Conservation (phyloP, 2,888 invertebrate species). For the Polylopha cassiicola region DNA sequence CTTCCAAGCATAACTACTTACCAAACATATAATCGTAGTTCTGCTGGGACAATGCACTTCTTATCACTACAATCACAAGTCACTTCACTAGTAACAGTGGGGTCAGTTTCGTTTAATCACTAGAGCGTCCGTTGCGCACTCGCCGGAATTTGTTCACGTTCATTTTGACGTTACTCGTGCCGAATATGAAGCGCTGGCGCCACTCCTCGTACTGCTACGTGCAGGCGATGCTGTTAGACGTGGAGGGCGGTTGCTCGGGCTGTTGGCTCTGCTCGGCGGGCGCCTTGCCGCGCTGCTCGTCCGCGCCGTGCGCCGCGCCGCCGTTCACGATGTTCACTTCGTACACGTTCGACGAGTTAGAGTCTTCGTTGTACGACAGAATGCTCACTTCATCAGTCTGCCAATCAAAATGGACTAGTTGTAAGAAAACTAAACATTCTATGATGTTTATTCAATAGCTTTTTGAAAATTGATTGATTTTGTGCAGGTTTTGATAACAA, state of each 20-base stretch:
- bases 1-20: no score
- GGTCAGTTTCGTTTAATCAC: no score
- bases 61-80: conserved; percentile 21
- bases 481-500: no score
- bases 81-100: conserved; percentile 6
- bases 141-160: no score
- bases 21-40: no score
- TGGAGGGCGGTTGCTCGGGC: conserved; percentile 40
- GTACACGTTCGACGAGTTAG: conserved; percentile 65
- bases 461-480: no score
- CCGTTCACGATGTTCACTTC: conserved; percentile 58
- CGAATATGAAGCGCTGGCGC: conserved; percentile 65
- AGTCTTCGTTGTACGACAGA: conserved; percentile 67
- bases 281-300: conserved; percentile 27
- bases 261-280: conserved; percentile 31
- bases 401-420: neutral
- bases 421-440: no score
- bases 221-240: conserved; percentile 57
- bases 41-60: conserved; percentile 11
- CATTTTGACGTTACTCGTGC: no score
- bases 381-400: conserved; percentile 67
- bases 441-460: no score
- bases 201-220: conserved; percentile 70
- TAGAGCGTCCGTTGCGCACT: no score
- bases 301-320: conserved; percentile 18